Evolutionary conservation across 2,113 vertebrate genomes (phyloP).

Genomic region (Leucopsar rothschildi): DNA sequence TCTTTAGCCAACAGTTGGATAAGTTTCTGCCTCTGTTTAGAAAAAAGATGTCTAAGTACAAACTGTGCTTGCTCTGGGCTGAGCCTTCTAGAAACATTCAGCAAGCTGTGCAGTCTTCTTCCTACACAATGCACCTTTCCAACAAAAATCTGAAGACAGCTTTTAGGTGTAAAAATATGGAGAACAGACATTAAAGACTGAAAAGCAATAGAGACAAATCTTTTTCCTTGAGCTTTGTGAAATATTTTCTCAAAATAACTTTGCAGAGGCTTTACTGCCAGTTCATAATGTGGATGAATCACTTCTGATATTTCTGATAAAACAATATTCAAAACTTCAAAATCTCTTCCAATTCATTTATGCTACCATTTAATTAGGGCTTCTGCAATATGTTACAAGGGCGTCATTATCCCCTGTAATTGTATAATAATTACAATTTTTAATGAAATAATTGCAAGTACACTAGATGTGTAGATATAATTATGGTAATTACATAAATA

Average conservation of each 20-base stretch:
- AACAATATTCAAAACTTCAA: constrained; percentile 59
- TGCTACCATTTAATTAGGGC: constrained; percentile 60
- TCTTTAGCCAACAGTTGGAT: background rate
- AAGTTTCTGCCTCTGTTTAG: background rate
- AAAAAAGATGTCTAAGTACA: background rate
- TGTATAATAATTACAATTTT: constrained; percentile 68
- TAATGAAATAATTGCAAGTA: constrained; percentile 68
- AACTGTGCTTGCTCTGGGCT: background rate
- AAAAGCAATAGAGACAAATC: background rate
- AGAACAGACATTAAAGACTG: background rate
- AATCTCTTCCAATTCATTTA: constrained; percentile 54
- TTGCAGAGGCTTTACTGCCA: constrained; percentile 46
- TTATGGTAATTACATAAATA: constrained; percentile 73
- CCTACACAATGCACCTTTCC: background rate
- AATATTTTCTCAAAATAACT: constrained; percentile 47
- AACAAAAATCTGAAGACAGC: background rate
- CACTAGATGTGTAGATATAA: constrained; percentile 61
- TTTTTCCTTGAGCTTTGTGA: background rate
- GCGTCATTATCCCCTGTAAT: constrained; percentile 65
- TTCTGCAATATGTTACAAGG: constrained; percentile 62
- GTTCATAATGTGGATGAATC: constrained; percentile 52
- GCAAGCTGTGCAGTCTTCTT: background rate
- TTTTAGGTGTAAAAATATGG: background rate
- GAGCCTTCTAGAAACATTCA: constrained; percentile 23
- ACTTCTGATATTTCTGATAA: constrained; percentile 68